phyloP scores from a whole-genome alignment of 2,113 vertebrate species.

The Gobio gobio region DNA sequence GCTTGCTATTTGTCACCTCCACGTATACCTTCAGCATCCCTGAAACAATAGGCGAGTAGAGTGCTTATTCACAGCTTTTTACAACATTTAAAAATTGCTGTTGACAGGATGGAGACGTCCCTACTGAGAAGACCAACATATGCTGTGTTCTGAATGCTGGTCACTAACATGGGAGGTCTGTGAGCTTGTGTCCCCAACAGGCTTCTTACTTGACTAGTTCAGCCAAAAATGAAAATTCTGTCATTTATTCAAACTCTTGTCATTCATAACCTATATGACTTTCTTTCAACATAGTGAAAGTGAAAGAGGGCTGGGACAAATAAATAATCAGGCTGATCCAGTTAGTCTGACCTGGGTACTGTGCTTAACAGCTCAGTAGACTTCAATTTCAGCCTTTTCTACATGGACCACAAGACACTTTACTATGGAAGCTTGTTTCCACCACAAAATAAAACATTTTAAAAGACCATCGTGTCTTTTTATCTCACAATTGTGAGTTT shows the following conservation, averaged over 20 bases:
- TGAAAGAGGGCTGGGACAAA: background rate
- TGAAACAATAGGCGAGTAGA: slow-evolving; percentile 22
- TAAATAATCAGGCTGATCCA: too few species aligned
- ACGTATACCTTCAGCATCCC: slow-evolving; percentile 11
- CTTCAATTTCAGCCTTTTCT: background rate
- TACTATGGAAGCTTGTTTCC: too few species aligned
- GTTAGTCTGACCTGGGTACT: too few species aligned
- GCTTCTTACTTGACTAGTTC: background rate
- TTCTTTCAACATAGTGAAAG: background rate
- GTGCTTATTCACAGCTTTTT: background rate
- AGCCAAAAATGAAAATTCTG: background rate
- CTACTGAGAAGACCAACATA: background rate
- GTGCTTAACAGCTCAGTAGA: too few species aligned
- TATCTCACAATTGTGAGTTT: too few species aligned
- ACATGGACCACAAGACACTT: background rate
- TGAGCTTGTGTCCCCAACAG: background rate
- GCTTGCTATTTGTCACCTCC: slow-evolving; percentile 3
- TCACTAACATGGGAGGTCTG: background rate
- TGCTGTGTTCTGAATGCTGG: slow-evolving; percentile 1
- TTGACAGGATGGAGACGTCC: background rate
- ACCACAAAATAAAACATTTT: too few species aligned
- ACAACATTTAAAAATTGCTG: background rate
- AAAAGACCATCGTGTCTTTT: too few species aligned
- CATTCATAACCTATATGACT: background rate
- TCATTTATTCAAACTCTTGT: background rate